phyloP scores from a whole-genome alignment of 2,113 vertebrate genomes.

The Campylorhamphus procurvoides region DNA sequence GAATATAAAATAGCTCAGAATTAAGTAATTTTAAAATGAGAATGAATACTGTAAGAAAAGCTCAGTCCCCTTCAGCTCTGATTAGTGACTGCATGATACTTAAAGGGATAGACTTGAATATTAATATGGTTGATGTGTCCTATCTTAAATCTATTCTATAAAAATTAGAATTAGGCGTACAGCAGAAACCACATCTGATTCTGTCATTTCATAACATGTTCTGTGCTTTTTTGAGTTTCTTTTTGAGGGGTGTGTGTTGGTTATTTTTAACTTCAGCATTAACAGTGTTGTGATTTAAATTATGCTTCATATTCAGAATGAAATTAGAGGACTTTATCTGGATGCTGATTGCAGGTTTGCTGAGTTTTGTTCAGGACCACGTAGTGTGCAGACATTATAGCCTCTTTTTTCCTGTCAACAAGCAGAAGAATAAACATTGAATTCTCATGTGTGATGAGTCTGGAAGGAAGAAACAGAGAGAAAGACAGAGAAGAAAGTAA shows the following conservation, averaged over 20 bases:
- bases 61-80: conserved; percentile 43
- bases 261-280: neutral
- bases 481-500: neutral
- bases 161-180: neutral
- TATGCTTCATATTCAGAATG: neutral
- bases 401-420: neutral
- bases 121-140: conserved; percentile 12
- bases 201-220: neutral
- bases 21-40: conserved; percentile 51
- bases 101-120: conserved; percentile 44
- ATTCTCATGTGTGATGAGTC: neutral
- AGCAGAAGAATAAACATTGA: neutral
- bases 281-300: neutral
- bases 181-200: neutral
- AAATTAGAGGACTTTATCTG: neutral
- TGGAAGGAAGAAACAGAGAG: neutral
- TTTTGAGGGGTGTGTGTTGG: neutral
- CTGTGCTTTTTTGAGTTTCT: neutral
- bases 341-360: neutral
- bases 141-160: neutral
- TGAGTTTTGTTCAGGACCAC: neutral
- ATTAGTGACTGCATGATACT: conserved; percentile 28
- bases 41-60: conserved; percentile 31
- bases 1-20: conserved; percentile 54
- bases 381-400: neutral